phyloP scores from a whole-genome alignment of 2,113 vertebrate species.

The Mastomys coucha region DNA sequence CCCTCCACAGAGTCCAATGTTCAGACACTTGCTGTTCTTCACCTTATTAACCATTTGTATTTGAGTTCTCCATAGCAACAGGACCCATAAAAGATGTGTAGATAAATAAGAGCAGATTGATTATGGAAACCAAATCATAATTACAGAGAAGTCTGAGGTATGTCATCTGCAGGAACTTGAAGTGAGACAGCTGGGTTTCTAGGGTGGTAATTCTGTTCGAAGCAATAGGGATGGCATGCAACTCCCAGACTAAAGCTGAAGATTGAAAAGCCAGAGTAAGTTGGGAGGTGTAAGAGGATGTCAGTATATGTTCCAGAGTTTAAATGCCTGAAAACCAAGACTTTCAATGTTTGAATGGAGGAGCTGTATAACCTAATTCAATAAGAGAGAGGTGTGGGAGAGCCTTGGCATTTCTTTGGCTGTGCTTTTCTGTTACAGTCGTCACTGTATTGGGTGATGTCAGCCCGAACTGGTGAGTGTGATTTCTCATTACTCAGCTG shows the following conservation, averaged over 20 bases:
- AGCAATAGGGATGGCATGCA: neutral
- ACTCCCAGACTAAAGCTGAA: neutral
- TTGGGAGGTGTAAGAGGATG: neutral
- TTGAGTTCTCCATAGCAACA: neutral
- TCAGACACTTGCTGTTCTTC: neutral
- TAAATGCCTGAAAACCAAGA: neutral
- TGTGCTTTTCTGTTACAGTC: neutral
- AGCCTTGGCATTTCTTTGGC: neutral
- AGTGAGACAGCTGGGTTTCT: neutral
- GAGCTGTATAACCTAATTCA: neutral
- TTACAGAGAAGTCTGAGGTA: neutral
- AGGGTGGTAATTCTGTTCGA: neutral
- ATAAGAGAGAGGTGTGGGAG: neutral
- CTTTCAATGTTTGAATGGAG: neutral
- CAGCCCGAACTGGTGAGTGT: neutral
- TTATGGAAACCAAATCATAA: neutral
- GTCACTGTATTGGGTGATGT: neutral
- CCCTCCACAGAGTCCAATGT: neutral
- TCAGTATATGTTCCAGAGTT: neutral
- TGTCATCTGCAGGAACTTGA: neutral
- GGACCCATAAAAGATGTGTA: neutral
- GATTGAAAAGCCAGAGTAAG: neutral
- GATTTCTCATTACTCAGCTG: neutral
- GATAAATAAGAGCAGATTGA: neutral
- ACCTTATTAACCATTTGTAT: neutral